phyloP scores from a whole-genome alignment of 2,888 invertebrate species.

The Ceriagrion tenellum region DNA sequence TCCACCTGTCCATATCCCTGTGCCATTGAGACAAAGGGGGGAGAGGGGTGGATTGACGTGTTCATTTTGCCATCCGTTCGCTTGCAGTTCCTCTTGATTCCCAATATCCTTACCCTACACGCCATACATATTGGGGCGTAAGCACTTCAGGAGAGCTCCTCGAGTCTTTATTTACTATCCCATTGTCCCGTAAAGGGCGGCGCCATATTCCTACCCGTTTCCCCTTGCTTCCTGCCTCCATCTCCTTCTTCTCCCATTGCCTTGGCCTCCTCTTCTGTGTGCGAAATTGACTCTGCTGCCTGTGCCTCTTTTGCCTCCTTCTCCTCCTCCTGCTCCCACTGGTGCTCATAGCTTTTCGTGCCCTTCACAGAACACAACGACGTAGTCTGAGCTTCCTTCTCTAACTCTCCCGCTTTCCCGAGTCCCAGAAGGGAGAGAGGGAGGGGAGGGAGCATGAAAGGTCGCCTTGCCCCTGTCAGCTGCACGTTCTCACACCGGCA shows the following conservation, averaged over 20 bases:
- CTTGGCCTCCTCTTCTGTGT: too few relatives aligned
- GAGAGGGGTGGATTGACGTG: too few relatives aligned
- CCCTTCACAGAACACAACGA: not conserved
- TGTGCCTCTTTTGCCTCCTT: too few relatives aligned
- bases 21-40: too few relatives aligned
- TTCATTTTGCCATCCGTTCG: too few relatives aligned
- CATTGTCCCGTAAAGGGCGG: not conserved
- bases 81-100: not conserved
- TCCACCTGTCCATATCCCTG: too few relatives aligned
- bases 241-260: not conserved
- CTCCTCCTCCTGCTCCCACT: too few relatives aligned
- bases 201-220: not conserved
- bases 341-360: too few relatives aligned
- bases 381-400: not conserved
- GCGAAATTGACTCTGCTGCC: too few relatives aligned
- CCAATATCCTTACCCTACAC: not conserved
- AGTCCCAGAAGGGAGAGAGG: not conserved
- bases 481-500: not conserved
- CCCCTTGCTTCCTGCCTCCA: not conserved
- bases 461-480: not conserved
- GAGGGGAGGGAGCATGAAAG: not conserved
- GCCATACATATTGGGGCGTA: not conserved
- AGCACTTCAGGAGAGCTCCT: not conserved
- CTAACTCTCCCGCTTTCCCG: not conserved
- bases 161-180: not conserved